Conservation (phyloP, 2,113 vertebrate species). For the Podarcis muralis region DNA sequence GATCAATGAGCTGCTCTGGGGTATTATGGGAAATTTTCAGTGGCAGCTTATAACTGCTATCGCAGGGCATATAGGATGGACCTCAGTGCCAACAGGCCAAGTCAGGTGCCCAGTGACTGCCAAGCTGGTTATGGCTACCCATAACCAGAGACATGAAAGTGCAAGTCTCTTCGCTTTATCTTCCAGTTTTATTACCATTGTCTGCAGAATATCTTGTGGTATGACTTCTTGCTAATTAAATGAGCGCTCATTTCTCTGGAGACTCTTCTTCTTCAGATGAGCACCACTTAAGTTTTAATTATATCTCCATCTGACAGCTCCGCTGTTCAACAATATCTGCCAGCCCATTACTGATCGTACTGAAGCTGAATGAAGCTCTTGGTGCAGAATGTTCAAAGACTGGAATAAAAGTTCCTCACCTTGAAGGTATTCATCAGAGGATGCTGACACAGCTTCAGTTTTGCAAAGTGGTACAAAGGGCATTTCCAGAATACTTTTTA, state of each 20-base stretch:
- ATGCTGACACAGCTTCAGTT: neutral
- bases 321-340: neutral
- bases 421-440: neutral
- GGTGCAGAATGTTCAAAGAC: neutral
- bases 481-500: neutral
- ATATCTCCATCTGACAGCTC: neutral
- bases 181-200: neutral
- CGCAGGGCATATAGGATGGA: neutral
- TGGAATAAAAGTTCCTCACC: neutral
- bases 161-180: neutral
- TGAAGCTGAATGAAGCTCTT: neutral
- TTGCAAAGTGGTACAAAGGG: neutral
- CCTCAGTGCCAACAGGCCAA: neutral
- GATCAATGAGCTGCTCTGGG: neutral
- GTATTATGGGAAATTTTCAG: neutral
- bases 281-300: neutral
- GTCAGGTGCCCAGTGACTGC: neutral
- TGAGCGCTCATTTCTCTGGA: neutral
- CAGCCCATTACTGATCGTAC: neutral
- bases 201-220: neutral
- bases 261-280: neutral
- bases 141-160: neutral
- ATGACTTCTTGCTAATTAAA: neutral
- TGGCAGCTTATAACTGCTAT: neutral
- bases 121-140: neutral